phyloP scores from a whole-genome alignment of 2,888 invertebrate species.

The Ernsta delagoae region DNA sequence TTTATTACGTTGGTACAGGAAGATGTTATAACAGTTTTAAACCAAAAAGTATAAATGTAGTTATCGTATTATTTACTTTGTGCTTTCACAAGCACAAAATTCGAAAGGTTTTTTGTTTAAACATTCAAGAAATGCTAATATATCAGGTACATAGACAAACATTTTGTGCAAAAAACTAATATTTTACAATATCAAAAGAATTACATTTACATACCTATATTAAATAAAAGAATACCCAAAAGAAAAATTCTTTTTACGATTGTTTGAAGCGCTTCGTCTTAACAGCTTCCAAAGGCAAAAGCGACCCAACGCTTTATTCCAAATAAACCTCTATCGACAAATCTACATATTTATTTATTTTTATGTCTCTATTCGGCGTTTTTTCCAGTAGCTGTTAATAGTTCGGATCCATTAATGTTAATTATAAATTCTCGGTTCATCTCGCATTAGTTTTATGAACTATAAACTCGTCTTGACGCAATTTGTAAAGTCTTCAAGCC shows the following conservation, averaged over 20 bases:
- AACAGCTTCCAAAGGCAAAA: constrained; percentile 51
- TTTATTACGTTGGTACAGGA: neutral
- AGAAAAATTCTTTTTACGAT: neutral
- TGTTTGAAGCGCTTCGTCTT: constrained; percentile 52
- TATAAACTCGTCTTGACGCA: constrained; percentile 68
- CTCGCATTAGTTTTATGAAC: constrained; percentile 79
- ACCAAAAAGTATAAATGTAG: no score
- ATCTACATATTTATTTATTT: constrained; percentile 82
- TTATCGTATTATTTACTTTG: no score
- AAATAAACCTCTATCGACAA: constrained; percentile 71
- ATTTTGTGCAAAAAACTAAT: no score
- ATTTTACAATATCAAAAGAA: no score
- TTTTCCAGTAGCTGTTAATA: constrained; percentile 83
- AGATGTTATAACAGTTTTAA: no score
- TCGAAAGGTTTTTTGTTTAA: no score
- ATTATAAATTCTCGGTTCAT: constrained; percentile 79
- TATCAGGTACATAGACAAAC: no score
- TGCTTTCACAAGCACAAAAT: no score
- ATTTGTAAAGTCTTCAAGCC: constrained; percentile 73
- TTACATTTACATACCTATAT: no score
- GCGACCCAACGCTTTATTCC: constrained; percentile 65
- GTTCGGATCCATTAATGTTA: constrained; percentile 80
- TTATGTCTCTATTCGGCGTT: constrained; percentile 81
- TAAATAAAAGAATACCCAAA: no score
- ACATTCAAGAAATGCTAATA: no score